Base-by-base conservation (phyloP, 2,113 vertebrate species). In the Xiphophorus maculatus region DNA sequence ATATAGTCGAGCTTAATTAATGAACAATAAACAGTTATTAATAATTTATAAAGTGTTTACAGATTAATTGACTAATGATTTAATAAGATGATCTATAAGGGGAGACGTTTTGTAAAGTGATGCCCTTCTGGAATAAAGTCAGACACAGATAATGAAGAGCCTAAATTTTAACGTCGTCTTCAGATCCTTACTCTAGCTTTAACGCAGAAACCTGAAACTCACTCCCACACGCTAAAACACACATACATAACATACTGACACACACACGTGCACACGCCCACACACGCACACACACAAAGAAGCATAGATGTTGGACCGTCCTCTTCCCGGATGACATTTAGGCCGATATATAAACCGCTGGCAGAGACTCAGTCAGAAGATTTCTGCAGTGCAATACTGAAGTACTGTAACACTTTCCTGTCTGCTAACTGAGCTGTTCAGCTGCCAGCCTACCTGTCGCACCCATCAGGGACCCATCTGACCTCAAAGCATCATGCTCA, bases 401-500 rank as follows among this genome's bases (percentile, higher is more conserved):
- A 66, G 72, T 42, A 69, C 75, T 83, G 84, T 73, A 58, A 63
- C 19, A 0, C 35, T 69, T 69, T 80, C 33, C 80, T 44, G 73
- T 73, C 80, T 77, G 58, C 51, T 66, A 33, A 65, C 79, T 72
- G 69, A 70, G 32, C 42, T 54, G 25, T 17, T 64, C 40, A 70
- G n/a, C 80, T 58, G 73, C 67, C 71, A 67, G 35, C 28, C 65
- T n/a, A 22, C 88, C 85, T 83, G 80, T 69, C 2, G 25, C 67
- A 66, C 84, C 63, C 71, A 73, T 35, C 76, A 73, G 79, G 69
- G 40, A 78, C 78, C 86, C 66, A 81, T 88, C 88, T 84, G 84
- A 84, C 69, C 81, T 87, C 84, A 68, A 87, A 71, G 76, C 89
- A 90, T 81, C 84, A 95, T 95, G 94, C 15, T 93, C 44, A 83